Percentiles rank a stretch among this genome's conserved stretches.
Evolutionary conservation across 2,888 invertebrate genomes (phyloP).

Genomic region (Diaphora mendica): DNA sequence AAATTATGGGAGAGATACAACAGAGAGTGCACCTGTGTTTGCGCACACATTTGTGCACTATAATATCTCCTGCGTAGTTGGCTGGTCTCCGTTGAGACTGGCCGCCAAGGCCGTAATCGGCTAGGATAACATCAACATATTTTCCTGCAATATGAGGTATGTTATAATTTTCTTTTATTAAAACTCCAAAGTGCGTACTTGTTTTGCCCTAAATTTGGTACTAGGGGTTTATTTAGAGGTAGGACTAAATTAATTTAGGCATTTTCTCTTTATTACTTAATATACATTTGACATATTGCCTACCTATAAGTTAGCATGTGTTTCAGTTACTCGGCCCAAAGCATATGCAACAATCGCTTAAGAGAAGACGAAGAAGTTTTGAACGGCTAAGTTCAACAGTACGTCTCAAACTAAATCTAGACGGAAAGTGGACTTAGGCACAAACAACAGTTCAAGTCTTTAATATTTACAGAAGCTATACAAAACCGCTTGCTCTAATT

Average conservation of each 20-base stretch:
- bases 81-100: too few relatives aligned
- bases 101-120: too few relatives aligned
- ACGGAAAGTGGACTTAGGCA: background rate
- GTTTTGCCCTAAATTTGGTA: background rate
- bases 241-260: background rate
- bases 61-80: too few relatives aligned
- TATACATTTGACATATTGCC: too few relatives aligned
- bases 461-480: constrained; percentile 18
- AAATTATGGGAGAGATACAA: too few relatives aligned
- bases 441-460: constrained; percentile 16
- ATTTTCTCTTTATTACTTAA: background rate
- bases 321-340: background rate
- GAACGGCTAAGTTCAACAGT: background rate
- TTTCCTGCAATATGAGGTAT: background rate
- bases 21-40: too few relatives aligned
- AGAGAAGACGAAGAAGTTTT: background rate
- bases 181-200: background rate
- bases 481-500: constrained; percentile 19
- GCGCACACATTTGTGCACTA: too few relatives aligned
- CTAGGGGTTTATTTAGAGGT: background rate
- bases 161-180: background rate
- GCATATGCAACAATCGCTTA: background rate
- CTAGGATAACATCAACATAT: too few relatives aligned
- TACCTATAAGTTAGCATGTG: background rate
- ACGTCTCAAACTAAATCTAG: background rate